phyloP scores from a whole-genome alignment of 1,140 invertebrate genomes.

The Plectrocnemia conspersa region DNA sequence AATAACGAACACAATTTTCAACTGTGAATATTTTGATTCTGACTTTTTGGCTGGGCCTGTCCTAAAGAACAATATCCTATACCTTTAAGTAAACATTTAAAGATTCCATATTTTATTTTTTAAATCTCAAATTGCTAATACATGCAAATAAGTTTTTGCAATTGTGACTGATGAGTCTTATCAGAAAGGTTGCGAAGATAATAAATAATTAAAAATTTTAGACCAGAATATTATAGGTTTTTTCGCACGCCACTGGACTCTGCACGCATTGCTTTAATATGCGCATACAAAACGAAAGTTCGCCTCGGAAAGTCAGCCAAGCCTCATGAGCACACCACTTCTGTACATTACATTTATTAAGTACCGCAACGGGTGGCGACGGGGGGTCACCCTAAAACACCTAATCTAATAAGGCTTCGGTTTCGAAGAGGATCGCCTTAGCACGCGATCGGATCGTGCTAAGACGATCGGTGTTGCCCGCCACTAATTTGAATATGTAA shows the following conservation, averaged over 20 bases:
- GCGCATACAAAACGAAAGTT: slow-evolving; percentile 26
- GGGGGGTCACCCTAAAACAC: slow-evolving; percentile 30
- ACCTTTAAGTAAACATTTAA: too few relatives aligned
- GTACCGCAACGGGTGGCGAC: slow-evolving; percentile 11
- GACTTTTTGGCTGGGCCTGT: too few relatives aligned
- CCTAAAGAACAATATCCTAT: too few relatives aligned
- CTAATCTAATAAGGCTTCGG: slow-evolving; percentile 35
- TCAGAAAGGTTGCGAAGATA: too few relatives aligned
- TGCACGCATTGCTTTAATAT: slow-evolving; percentile 17
- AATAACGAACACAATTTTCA: too few relatives aligned
- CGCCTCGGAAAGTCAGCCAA: slow-evolving; percentile 20
- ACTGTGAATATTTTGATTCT: too few relatives aligned
- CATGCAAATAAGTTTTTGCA: not conserved
- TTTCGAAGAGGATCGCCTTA: slow-evolving; percentile 2
- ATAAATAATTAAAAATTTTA: too few relatives aligned
- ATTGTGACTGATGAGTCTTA: too few relatives aligned
- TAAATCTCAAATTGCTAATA: not conserved
- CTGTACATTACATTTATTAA: slow-evolving; percentile 32
- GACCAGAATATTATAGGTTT: too few relatives aligned
- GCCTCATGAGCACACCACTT: slow-evolving; percentile 22
- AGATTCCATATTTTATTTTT: not conserved
- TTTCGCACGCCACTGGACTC: slow-evolving; percentile 1
- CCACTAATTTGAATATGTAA: too few relatives aligned
- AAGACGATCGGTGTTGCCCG: too few relatives aligned
- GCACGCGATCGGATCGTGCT: not conserved